These are phyloP conservation scores for Callorhinus ursinus DNA, from an alignment of 2,113 vertebrate species.

Conservation along the genomic window DNA sequence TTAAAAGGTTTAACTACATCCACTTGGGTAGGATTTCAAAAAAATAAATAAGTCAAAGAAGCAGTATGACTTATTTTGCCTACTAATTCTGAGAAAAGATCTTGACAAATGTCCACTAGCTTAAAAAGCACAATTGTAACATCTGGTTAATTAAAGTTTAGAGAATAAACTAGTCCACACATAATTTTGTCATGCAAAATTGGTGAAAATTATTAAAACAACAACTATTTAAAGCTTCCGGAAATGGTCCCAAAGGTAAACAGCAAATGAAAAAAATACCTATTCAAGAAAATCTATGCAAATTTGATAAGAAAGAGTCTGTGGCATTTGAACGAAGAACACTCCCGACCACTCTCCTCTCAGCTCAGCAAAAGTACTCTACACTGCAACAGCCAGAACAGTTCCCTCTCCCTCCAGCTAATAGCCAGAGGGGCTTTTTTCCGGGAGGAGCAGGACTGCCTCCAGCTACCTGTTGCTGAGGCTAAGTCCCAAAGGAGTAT, in stretches of 20 bases:
- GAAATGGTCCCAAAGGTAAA: neutral
- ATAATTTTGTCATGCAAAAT: neutral
- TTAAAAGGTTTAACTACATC: neutral
- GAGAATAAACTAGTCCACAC: neutral
- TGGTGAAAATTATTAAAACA: neutral
- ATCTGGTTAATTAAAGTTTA: slow-evolving; percentile 9
- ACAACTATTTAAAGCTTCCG: neutral
- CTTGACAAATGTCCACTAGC: neutral
- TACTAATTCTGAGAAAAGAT: neutral
- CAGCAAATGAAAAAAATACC: neutral
- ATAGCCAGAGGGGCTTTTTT: neutral
- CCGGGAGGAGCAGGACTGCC: neutral
- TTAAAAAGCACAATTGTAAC: neutral
- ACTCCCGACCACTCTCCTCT: neutral
- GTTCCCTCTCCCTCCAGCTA: neutral
- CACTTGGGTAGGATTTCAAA: neutral
- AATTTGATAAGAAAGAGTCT: neutral
- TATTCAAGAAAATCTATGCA: neutral
- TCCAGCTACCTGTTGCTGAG: neutral
- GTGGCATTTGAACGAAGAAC: neutral
- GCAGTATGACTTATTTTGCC: neutral
- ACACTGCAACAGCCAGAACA: neutral
- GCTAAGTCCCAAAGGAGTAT: neutral
- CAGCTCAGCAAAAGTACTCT: neutral
- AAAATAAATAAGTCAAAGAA: neutral